Percentiles rank a stretch among this genome's conserved stretches.
phyloP scores from a whole-genome alignment of 1,140 invertebrate species.

The Anastatus disparis region DNA sequence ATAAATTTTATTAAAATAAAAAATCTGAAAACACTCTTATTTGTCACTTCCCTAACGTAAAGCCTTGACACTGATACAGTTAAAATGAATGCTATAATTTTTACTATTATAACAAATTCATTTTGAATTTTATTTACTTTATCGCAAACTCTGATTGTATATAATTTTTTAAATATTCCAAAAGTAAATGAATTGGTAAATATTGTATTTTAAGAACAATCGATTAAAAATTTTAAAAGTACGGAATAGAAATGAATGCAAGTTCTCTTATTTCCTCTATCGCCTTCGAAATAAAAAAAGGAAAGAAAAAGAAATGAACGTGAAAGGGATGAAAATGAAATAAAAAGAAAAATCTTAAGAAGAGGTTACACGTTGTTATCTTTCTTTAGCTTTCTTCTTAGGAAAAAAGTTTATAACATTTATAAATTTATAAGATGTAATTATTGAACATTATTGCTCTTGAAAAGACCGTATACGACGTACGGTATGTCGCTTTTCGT shows the following conservation, averaged over 20 bases:
- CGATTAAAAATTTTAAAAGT: slow-evolving; percentile 31
- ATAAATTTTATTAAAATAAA: no score
- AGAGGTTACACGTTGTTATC: slow-evolving; percentile 57
- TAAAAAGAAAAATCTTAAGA: slow-evolving; percentile 24
- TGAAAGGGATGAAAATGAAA: not conserved
- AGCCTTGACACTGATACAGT: no score
- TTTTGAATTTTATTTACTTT: not conserved
- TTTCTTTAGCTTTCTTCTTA: slow-evolving; percentile 54
- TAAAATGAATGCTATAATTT: no score
- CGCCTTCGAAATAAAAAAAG: slow-evolving; percentile 34
- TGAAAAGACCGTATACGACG: slow-evolving; percentile 42
- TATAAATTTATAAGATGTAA: slow-evolving; percentile 65
- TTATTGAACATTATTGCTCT: slow-evolving; percentile 59
- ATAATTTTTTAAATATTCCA: slow-evolving; percentile 5
- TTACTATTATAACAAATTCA: no score
- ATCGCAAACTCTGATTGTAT: slow-evolving; percentile 2
- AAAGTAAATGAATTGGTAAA: not conserved
- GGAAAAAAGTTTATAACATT: slow-evolving; percentile 60
- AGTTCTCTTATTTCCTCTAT: slow-evolving; percentile 19
- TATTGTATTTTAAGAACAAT: not conserved
- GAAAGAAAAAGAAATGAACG: slow-evolving; percentile 43
- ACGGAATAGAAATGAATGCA: not conserved
- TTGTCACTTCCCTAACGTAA: no score
- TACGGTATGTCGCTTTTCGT: slow-evolving; percentile 48
- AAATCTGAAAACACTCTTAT: no score